Base-by-base conservation (phyloP, 2,888 invertebrate genomes). In the Drosophila cracens region DNA sequence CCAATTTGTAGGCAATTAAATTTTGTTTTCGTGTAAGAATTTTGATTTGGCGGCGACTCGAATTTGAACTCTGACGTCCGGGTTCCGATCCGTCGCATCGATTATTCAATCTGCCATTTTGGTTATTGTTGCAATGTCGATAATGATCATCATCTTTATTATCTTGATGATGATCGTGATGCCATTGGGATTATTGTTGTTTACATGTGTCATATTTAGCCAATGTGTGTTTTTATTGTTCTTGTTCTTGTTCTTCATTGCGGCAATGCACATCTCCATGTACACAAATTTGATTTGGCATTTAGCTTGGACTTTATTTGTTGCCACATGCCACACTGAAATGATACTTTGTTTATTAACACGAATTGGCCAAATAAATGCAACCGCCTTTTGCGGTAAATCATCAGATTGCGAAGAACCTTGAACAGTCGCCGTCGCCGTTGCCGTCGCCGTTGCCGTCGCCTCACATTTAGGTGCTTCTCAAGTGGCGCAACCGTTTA, bases 1-100 rank as follows among this genome's bases (percentile, higher is more conserved):
- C 89, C 87, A 89, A 86, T 89, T 85, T 83, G 89, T 83, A 87
- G 85, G 85, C 85, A 86, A 86, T 86, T 89, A 89, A 89, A 83
- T 77, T 87, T 77, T 60, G 83, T 81, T 60, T 70, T 69, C 70
- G 43, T 60, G 34, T 71, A 36, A 79, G 89, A 86, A 89, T 88
- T 83, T 74, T 70, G 68, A 71, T 70, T 72, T 59, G 66, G 43
- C 60, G 65, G 51, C 72, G 60, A 63, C 5, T 31, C 46, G 52
- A 56, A 43, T 34, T 58, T 21, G 11, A 58, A 59, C 57, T 64
- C 63, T 64, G 71, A 73, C 77, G 79, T 82, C 67, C 79, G 58
- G 75, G 54, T 71, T 76, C 63, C 46, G 66, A 52, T 57, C 16
- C 58, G 25, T 33, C 29, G 48, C 46, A 40, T 36, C 53, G 68